phyloP scores from a whole-genome alignment of 2,888 invertebrate species.

The Agapostemon virescens region DNA sequence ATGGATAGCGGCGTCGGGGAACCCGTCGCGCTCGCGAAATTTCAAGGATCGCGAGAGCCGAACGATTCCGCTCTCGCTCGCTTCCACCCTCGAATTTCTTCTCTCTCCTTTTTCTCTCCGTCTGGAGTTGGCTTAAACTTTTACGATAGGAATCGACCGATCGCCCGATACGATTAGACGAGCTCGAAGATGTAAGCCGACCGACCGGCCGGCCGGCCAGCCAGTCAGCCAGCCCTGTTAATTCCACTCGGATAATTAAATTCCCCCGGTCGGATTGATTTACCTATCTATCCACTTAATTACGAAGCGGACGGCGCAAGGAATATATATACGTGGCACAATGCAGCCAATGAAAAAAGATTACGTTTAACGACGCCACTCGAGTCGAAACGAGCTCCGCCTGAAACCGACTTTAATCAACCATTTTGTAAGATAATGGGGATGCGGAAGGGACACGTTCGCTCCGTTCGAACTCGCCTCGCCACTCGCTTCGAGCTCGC shows the following conservation, averaged over 20 bases:
- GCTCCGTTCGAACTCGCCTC: background rate
- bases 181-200: constrained; percentile 15
- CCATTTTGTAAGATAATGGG: constrained; percentile 56
- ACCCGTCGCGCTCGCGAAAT: background rate
- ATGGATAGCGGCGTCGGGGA: constrained; percentile 18
- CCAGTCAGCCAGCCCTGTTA: constrained; percentile 12
- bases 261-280: constrained; percentile 29
- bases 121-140: background rate
- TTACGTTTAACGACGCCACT: constrained; percentile 45
- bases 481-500: background rate
- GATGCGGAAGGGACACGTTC: constrained; percentile 37
- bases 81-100: background rate
- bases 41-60: background rate
- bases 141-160: constrained; percentile 7
- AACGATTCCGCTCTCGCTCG: background rate
- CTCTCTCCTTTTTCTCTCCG: background rate
- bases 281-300: constrained; percentile 46
- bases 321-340: constrained; percentile 34
- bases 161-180: constrained; percentile 17
- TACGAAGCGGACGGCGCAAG: constrained; percentile 10
- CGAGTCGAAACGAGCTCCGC: constrained; percentile 18
- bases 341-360: constrained; percentile 43
- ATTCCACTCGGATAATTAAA: constrained; percentile 42
- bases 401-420: constrained; percentile 50
- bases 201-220: background rate